Evolutionary conservation across 2,113 vertebrate genomes (phyloP), one percentile per base, ranked within the genome.

Genomic region (Ammodytes marinus): DNA sequence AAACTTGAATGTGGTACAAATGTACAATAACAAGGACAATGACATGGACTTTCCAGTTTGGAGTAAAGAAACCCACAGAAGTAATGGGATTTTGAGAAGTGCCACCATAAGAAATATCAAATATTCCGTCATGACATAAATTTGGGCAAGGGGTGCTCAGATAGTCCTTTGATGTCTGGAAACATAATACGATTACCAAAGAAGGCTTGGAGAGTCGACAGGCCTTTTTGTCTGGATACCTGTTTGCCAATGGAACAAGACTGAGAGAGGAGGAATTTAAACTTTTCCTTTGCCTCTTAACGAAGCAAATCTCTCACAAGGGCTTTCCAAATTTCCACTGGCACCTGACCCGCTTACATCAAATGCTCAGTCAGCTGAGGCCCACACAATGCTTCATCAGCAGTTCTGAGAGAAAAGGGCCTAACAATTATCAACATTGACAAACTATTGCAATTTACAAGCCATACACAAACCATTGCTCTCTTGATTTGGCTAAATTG

Each of bases 261-360:
- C 87, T 5, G 57, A 77, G 71, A 69, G 68, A 46, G 83, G 61
- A 27, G 40, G 50, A 79, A 54, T 43, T 65, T 40, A 11, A 75
- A 54, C 14, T 80, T 86, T 88, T 49, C 72, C 14, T 67, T 69
- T 39, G 27, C 75, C 54, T 71, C 45, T 39, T 79, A 72, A 83
- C 3, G 13, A 78, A 78, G 55, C 59, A 76, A 61, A 83, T 60
- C 76, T 50, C 59, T 80, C 19, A 37, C 39, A 43, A 69, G 17
- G 35, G 53, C 6, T 80, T 40, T 75, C 58, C 68, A 70, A 65
- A 52, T 85, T 86, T 87, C 83, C 87, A 66, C 68, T 86, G 77
- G 45, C 71, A 55, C 50, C 3, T 52, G 35, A 77, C 10, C 68
- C 14, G 2, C 15, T 74, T 59, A 49, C 69, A 75, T 76, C 45